phyloP scores from a whole-genome alignment of 2,888 invertebrate species.

The Pseudococcus viburni region DNA sequence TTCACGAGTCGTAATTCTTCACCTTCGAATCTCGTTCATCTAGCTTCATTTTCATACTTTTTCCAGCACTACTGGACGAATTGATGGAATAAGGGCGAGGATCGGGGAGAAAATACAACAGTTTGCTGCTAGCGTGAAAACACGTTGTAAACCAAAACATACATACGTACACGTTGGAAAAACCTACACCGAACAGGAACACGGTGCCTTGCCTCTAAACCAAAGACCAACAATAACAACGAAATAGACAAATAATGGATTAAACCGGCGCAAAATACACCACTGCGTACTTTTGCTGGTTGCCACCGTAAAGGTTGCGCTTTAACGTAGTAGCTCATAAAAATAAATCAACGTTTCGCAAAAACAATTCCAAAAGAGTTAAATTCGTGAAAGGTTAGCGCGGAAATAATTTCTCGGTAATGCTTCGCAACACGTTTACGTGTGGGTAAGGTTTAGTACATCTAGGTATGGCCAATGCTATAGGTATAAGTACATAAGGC shows the following conservation, averaged over 20 bases:
- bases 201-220: background rate
- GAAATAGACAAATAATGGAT: slow-evolving; percentile 51
- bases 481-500: too few species aligned
- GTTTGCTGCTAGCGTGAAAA: background rate
- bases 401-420: slow-evolving; percentile 30
- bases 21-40: background rate
- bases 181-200: background rate
- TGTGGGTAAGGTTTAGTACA: background rate
- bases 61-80: background rate
- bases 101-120: background rate
- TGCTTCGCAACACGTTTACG: background rate
- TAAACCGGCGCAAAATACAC: background rate
- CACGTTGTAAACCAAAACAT: slow-evolving; percentile 13
- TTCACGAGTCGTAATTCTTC: background rate
- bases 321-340: background rate
- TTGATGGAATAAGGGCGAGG: background rate
- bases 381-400: slow-evolving; percentile 47
- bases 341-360: slow-evolving; percentile 49
- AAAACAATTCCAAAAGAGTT: slow-evolving; percentile 56
- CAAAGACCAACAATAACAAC: slow-evolving; percentile 36
- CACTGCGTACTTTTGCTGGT: background rate
- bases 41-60: background rate
- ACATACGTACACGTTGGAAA: background rate
- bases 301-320: background rate
- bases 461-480: background rate